Evolutionary conservation across 2,797 vertebrate genomes (phyloP).

Genomic region (Lithobates pipiens): DNA sequence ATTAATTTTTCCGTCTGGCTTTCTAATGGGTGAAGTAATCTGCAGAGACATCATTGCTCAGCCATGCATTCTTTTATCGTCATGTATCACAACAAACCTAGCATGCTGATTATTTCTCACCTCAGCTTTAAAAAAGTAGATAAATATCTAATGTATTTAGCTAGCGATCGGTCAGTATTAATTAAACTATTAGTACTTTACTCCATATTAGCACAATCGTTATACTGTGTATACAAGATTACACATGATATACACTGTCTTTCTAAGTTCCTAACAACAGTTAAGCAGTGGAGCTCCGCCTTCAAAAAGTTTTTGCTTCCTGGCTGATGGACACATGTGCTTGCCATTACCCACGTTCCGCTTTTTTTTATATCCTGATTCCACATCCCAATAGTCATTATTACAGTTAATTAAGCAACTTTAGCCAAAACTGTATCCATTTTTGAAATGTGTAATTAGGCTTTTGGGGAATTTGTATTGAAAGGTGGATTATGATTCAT

Average conservation of each 20-base stretch:
- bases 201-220: constrained; percentile 62
- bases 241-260: constrained; percentile 66
- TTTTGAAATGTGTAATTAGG: constrained; percentile 78
- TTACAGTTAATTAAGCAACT: constrained; percentile 70
- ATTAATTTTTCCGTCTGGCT: neutral
- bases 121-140: constrained; percentile 15
- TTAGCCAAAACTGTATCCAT: constrained; percentile 77
- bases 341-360: constrained; percentile 70
- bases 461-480: constrained; percentile 67
- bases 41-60: constrained; percentile 29
- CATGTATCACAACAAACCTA: constrained; percentile 48
- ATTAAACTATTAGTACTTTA: constrained; percentile 62
- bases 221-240: constrained; percentile 58
- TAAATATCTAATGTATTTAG: constrained; percentile 42
- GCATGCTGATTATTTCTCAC: constrained; percentile 50
- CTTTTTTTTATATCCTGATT: constrained; percentile 69
- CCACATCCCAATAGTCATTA: constrained; percentile 66
- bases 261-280: constrained; percentile 67
- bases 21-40: constrained; percentile 15
- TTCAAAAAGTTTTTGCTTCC: constrained; percentile 32
- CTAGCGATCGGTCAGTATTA: constrained; percentile 43
- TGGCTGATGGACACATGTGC: constrained; percentile 73
- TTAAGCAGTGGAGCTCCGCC: constrained; percentile 66
- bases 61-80: constrained; percentile 22
- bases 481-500: constrained; percentile 74